phyloP scores from a whole-genome alignment of 2,888 invertebrate genomes.

The Anodontia alba region DNA sequence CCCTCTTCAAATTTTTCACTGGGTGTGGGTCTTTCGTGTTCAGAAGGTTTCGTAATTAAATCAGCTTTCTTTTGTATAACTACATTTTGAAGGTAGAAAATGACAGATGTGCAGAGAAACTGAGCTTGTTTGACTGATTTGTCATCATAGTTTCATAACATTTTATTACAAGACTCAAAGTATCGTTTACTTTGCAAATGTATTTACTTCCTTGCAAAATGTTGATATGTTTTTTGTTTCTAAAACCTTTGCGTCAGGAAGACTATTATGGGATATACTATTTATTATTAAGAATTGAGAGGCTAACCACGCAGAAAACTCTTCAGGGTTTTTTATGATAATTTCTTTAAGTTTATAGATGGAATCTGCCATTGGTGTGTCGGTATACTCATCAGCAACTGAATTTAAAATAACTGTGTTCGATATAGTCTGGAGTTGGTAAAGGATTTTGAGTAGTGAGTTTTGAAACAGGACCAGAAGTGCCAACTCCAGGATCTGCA shows the following conservation, averaged over 20 bases:
- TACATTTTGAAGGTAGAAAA: conserved; percentile 16
- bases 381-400: no score
- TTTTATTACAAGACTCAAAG: conserved; percentile 11
- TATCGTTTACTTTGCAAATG: background rate
- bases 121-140: no score
- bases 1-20: conserved; percentile 24
- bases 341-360: background rate
- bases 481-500: no score
- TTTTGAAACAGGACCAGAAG: background rate
- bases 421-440: conserved; percentile 5
- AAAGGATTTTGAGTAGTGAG: background rate
- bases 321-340: background rate
- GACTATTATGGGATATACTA: background rate
- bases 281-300: background rate
- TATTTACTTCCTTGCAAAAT: background rate
- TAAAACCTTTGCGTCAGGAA: background rate
- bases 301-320: background rate
- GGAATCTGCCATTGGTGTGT: background rate
- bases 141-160: conserved; percentile 3
- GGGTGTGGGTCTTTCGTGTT: background rate
- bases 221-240: background rate
- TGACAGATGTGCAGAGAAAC: no score
- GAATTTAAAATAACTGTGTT: background rate
- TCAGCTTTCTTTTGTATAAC: background rate
- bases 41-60: background rate